A percentile compares a stretch with the other conserved stretches of the same genome.
Conservation (phyloP, 2,888 invertebrate genomes). For the Zelleria hepariella region DNA sequence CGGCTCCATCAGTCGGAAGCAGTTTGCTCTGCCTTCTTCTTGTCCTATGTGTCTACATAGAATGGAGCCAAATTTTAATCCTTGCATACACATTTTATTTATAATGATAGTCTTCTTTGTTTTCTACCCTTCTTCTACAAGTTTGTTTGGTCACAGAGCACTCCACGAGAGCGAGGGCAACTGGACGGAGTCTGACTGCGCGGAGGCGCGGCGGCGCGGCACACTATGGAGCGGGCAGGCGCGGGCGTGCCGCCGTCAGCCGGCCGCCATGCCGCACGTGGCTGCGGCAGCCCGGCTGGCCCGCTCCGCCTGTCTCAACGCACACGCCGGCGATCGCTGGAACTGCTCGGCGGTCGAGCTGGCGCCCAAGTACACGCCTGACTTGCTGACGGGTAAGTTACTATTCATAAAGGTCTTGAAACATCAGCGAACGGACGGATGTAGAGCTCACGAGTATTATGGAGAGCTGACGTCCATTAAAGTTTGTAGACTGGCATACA, state of each 20-base stretch:
- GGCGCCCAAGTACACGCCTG: constrained; percentile 82
- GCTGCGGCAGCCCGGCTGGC: constrained; percentile 80
- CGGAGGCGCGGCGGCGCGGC: constrained; percentile 55
- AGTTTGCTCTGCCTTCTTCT: too few relatives aligned
- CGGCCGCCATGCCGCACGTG: constrained; percentile 81
- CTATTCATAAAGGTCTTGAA: too few relatives aligned
- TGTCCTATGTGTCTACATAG: too few relatives aligned
- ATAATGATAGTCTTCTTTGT: too few relatives aligned
- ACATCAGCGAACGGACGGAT: too few relatives aligned
- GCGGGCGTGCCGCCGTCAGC: constrained; percentile 75
- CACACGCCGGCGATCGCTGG: constrained; percentile 83
- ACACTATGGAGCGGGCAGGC: constrained; percentile 75
- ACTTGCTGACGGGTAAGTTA: constrained; percentile 79
- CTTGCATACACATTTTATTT: too few relatives aligned
- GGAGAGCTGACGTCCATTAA: background rate
- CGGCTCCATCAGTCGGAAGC: too few relatives aligned
- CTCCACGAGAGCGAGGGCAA: constrained; percentile 58
- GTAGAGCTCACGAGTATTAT: background rate
- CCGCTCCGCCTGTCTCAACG: constrained; percentile 77
- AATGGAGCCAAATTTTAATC: too few relatives aligned
- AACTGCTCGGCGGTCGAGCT: constrained; percentile 83
- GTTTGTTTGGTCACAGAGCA: constrained; percentile 28
- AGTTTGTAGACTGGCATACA: too few relatives aligned
- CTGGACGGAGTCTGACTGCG: constrained; percentile 60
- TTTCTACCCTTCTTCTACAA: too few relatives aligned